These are phyloP conservation scores for Hyles vespertilio DNA, from an alignment of 1,140 invertebrate genomes.

Conservation along the genomic window DNA sequence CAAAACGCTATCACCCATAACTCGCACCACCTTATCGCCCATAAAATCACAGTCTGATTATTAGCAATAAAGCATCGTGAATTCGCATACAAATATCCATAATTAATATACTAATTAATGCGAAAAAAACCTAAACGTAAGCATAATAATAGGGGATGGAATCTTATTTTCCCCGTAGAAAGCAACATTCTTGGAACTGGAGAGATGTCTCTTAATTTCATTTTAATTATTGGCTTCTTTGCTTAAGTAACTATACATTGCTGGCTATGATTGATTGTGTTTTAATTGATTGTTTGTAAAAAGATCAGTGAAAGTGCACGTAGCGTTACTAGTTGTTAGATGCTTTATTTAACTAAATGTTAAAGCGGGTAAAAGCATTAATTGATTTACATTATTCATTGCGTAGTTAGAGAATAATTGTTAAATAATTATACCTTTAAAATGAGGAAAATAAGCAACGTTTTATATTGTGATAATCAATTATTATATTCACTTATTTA, in stretches of 20 bases:
- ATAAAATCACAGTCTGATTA: constrained; percentile 9
- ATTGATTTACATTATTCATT: no score
- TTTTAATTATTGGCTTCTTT: not conserved
- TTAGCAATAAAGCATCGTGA: constrained; percentile 10
- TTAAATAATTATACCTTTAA: no score
- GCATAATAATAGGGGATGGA: constrained; percentile 2
- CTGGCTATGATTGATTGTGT: constrained; percentile 5
- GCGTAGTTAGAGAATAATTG: no score
- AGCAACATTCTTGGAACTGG: constrained; percentile 4
- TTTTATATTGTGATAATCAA: no score
- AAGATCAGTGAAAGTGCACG: not conserved
- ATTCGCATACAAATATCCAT: constrained; percentile 14
- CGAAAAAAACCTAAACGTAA: not conserved
- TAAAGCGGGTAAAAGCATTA: no score
- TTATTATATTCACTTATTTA: no score
- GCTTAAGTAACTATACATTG: not conserved
- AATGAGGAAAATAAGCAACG: no score
- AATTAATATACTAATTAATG: constrained; percentile 23
- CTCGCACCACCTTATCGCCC: constrained; percentile 16
- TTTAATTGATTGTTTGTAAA: constrained; percentile 2
- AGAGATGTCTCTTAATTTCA: not conserved
- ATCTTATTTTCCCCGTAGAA: constrained; percentile 2
- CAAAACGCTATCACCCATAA: constrained; percentile 18
- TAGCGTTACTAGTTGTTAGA: no score
- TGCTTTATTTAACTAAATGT: no score